Evolutionary conservation across 2,113 vertebrate species (phyloP), one percentile per base, ranked within the genome.

Genomic region (Xenopus laevis): DNA sequence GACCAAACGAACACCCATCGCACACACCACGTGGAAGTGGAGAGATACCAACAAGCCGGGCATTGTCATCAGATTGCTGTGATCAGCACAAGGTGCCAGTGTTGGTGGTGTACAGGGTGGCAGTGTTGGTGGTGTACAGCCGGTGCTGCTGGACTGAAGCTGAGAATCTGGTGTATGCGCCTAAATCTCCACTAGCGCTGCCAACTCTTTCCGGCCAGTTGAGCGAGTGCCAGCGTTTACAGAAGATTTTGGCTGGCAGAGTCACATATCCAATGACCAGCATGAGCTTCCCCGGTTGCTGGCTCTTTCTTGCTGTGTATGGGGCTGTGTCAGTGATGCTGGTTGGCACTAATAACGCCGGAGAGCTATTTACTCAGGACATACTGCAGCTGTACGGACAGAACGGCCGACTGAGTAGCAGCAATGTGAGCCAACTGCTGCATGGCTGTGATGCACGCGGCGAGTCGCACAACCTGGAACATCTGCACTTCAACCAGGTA

Each of bases 401-500:
- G 17, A 86, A 91, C 77, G 65, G 57, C 45, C 88, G 84, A 67
- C 84, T 92, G 68, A 88, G 86, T 1, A 78, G 79, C 0, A 67
- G 2, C 27, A 85, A 88, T 78, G 76, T 90, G 12, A 68, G 70
- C 0, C 74, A 7, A 8, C 72, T 91, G 83, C 78, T 91, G 65
- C 72, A 67, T 13, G 74, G 10, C 16, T 74, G 89, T 81, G 86
- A 59, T 85, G 0, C 71, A 80, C 13, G 13, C 57, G 67, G 45
- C 71, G 73, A 63, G 77, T 10, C 11, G 47, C 47, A 16, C 12
- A 74, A 68, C 78, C 63, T 0, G 72, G 69, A 12, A 13, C 79
- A 45, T 55, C 79, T 86, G 83, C 86, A 84, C 78, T 82, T 86
- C 74, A 91, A 91, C 81, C 83, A 90, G 90, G 91, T 92, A 89